These are phyloP conservation scores for Poeciliopsis occidentalis DNA, from an alignment of 2,113 vertebrate species.

Conservation along the genomic window DNA sequence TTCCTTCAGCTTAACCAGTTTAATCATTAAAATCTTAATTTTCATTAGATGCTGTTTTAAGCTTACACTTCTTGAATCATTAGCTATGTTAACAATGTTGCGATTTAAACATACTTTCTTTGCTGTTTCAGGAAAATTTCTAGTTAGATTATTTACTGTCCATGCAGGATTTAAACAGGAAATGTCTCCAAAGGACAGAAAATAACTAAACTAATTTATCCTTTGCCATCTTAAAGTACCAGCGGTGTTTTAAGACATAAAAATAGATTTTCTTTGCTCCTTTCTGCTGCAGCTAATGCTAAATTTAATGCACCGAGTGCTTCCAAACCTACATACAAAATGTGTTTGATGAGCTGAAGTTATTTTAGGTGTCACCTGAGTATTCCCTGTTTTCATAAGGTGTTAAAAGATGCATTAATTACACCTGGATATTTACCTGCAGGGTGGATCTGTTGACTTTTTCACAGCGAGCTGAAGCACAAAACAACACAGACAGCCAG, in stretches of 20 bases:
- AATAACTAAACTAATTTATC: no score
- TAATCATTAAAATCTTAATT: neutral
- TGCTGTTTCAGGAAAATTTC: constrained; percentile 6
- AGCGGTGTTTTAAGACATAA: neutral
- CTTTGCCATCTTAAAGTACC: neutral
- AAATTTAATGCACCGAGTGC: no score
- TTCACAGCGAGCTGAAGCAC: constrained; percentile 36
- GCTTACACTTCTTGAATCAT: neutral
- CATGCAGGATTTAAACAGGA: constrained; percentile 5
- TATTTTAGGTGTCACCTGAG: neutral
- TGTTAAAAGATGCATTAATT: constrained; percentile 27
- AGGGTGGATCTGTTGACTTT: constrained; percentile 54
- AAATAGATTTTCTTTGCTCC: neutral
- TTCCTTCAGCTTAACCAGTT: no score
- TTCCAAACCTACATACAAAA: neutral
- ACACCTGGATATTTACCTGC: constrained; percentile 30
- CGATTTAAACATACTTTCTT: neutral
- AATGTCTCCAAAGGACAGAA: neutral
- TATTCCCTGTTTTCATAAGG: constrained; percentile 12
- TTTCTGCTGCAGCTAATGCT: neutral
- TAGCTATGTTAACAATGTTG: constrained; percentile 8
- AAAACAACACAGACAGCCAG: neutral
- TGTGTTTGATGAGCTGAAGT: neutral
- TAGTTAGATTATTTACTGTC: constrained; percentile 48
- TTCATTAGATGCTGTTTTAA: neutral